phyloP scores from a whole-genome alignment of 64 coral and sea anemone species.

The Acropora yongei region DNA sequence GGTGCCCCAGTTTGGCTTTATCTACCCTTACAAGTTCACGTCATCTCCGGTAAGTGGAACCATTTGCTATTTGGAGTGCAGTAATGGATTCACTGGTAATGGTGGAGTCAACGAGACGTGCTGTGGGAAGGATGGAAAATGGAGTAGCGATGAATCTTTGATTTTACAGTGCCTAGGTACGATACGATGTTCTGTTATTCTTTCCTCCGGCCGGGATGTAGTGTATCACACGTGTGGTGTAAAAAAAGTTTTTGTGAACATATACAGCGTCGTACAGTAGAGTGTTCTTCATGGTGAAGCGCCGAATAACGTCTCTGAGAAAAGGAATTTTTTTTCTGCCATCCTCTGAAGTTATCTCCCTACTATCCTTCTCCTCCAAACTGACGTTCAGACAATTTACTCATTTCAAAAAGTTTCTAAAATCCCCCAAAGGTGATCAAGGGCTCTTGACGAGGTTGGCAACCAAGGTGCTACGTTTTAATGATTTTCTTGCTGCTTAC shows the following conservation, averaged over 20 bases:
- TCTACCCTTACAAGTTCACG: conserved; percentile 63
- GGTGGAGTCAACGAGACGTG: conserved; percentile 17
- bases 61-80: conserved; percentile 62
- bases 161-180: conserved; percentile 63
- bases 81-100: conserved; percentile 41
- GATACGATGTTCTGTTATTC: neutral
- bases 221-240: neutral
- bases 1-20: conserved; percentile 59
- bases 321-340: neutral
- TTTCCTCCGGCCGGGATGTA: neutral
- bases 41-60: conserved; percentile 65
- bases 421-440: neutral
- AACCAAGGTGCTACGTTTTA: neutral
- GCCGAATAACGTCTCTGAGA: neutral
- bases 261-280: neutral
- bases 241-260: neutral
- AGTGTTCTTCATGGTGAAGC: neutral
- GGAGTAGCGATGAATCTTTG: conserved; percentile 30
- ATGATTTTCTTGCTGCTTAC: neutral
- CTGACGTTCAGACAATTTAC: neutral
- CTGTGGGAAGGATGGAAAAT: conserved; percentile 59
- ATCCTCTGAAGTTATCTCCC: neutral
- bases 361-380: neutral
- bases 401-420: neutral
- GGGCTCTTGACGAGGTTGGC: neutral